Evolutionary conservation across 2,888 invertebrate species (phyloP).

Genomic region (Cryptops parisi): DNA sequence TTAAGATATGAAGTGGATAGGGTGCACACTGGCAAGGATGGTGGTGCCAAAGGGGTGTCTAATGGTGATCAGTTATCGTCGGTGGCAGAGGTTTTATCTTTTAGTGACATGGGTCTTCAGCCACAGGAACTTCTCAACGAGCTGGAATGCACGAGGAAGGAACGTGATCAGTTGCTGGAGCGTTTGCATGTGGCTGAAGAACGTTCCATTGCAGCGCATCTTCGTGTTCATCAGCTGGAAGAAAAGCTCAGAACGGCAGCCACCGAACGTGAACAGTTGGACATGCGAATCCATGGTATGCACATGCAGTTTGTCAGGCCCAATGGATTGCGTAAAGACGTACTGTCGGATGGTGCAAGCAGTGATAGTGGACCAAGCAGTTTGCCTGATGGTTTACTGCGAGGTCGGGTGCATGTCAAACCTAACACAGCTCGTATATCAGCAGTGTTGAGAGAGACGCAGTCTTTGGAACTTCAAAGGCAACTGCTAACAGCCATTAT

Average conservation of each 20-base stretch:
- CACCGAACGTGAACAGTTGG: slow-evolving; percentile 42
- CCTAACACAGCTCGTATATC: slow-evolving; percentile 36
- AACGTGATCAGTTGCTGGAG: slow-evolving; percentile 58
- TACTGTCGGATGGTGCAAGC: neutral
- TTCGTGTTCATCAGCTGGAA: slow-evolving; percentile 48
- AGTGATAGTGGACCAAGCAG: slow-evolving; percentile 6
- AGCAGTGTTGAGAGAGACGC: slow-evolving; percentile 67
- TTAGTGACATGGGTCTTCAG: slow-evolving; percentile 5
- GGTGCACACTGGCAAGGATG: slow-evolving; percentile 38
- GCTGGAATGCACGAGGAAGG: slow-evolving; percentile 47
- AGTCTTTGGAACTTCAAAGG: slow-evolving; percentile 65
- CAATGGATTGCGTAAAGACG: neutral
- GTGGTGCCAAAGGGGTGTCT: no score
- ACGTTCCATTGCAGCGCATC: slow-evolving; percentile 45
- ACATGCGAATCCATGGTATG: slow-evolving; percentile 42
- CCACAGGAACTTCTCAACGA: slow-evolving; percentile 29
- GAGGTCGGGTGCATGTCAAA: slow-evolving; percentile 9
- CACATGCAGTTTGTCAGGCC: slow-evolving; percentile 38
- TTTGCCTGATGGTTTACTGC: slow-evolving; percentile 8
- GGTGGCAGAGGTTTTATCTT: neutral
- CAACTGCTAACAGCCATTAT: slow-evolving; percentile 66
- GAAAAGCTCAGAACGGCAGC: slow-evolving; percentile 45
- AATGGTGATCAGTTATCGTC: no score
- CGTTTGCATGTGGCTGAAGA: slow-evolving; percentile 53
- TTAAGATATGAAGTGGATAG: slow-evolving; percentile 16